phyloP scores from a whole-genome alignment of 1,140 invertebrate genomes.

The Drosophila bocqueti region DNA sequence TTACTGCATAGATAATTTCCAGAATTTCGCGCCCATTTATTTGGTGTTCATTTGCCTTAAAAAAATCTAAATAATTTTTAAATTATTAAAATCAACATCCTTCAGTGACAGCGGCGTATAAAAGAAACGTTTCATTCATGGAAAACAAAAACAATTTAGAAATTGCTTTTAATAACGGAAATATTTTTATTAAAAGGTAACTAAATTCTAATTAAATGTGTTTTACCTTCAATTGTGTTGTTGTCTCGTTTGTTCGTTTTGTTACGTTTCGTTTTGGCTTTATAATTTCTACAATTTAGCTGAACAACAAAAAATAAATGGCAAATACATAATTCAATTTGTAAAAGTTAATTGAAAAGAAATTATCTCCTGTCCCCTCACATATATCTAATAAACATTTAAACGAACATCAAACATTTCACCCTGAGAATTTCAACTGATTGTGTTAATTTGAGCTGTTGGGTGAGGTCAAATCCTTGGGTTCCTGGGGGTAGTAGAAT shows the following conservation, averaged over 20 bases:
- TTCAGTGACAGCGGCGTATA: constrained; percentile 35
- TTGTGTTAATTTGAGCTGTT: constrained; percentile 11
- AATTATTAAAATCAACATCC: constrained; percentile 9
- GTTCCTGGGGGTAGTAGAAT: background rate
- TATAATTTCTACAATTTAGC: constrained; percentile 16
- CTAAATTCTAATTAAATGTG: constrained; percentile 39
- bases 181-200: constrained; percentile 85
- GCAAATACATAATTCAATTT: constrained; percentile 37
- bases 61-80: background rate
- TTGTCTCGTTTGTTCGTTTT: constrained; percentile 37
- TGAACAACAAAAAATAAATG: constrained; percentile 29
- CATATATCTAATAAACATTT: constrained; percentile 25
- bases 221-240: constrained; percentile 28
- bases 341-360: constrained; percentile 4
- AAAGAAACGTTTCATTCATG: constrained; percentile 76
- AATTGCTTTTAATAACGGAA: constrained; percentile 85
- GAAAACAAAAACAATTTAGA: constrained; percentile 85
- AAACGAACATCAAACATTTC: constrained; percentile 32
- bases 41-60: constrained; percentile 11
- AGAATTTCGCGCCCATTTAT: constrained; percentile 59
- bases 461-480: constrained; percentile 15
- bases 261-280: constrained; percentile 17
- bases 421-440: background rate
- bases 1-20: constrained; percentile 46
- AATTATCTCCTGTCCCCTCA: background rate